These are phyloP conservation scores for Gerris lacustris DNA, from an alignment of 2,888 invertebrate genomes.

Conservation along the genomic window DNA sequence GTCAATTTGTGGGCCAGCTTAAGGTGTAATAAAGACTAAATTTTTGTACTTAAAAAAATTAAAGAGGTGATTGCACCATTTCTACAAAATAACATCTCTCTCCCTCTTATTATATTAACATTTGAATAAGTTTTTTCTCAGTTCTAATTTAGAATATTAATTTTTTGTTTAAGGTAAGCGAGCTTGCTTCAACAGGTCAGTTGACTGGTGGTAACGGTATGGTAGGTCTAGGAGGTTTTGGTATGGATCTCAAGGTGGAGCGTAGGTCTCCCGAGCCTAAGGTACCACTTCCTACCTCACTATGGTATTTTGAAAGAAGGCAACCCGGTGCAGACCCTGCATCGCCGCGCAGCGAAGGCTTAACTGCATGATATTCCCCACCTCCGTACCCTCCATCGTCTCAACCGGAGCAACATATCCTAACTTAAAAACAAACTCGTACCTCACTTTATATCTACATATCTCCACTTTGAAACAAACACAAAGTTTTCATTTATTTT, in stretches of 20 bases:
- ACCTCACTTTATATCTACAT: background rate
- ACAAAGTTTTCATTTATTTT: background rate
- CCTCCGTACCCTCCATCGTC: background rate
- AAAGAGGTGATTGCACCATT: too few species aligned
- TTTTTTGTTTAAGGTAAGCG: background rate
- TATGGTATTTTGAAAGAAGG: background rate
- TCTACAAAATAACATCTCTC: too few species aligned
- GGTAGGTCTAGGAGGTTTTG: background rate
- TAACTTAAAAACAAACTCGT: background rate
- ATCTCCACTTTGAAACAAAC: background rate
- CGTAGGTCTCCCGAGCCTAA: background rate
- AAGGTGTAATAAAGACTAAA: too few species aligned
- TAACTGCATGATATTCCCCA: background rate
- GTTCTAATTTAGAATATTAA: background rate
- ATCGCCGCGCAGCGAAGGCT: background rate
- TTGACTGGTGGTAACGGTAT: background rate
- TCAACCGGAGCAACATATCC: constrained; percentile 1
- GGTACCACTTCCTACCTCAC: background rate
- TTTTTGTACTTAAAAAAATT: too few species aligned
- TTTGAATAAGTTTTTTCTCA: too few species aligned
- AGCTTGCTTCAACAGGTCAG: background rate
- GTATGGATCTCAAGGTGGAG: background rate
- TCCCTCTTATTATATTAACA: too few species aligned
- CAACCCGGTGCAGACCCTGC: background rate
- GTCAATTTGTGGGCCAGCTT: too few species aligned